Conservation (phyloP, 2,113 vertebrate species). For the Hiodon tergisus region DNA sequence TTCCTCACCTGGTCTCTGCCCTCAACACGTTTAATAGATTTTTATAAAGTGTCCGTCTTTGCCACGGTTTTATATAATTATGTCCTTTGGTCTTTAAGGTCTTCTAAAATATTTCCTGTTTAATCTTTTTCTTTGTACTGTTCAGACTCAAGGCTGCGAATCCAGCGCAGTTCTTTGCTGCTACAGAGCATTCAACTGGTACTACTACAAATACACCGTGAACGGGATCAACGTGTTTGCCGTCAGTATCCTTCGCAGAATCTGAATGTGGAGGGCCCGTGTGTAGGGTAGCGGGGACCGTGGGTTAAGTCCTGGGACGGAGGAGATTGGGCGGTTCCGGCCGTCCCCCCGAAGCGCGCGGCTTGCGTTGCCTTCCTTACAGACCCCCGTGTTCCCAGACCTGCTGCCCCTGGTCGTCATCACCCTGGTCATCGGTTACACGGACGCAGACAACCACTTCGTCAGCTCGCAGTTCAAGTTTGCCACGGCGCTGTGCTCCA, state of each 20-base stretch:
- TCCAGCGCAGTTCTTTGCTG: conserved; percentile 63
- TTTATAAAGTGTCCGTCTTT: no score
- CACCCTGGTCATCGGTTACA: conserved; percentile 69
- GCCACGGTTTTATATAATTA: not conserved
- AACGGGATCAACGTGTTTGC: conserved; percentile 72
- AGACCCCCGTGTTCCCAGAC: conserved; percentile 46
- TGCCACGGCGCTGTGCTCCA: conserved; percentile 65
- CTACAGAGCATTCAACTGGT: conserved; percentile 63
- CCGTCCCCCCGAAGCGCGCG: not conserved
- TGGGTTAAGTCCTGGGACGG: not conserved
- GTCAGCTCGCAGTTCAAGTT: conserved; percentile 66
- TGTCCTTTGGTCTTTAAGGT: not conserved
- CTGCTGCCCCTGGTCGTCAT: conserved; percentile 70
- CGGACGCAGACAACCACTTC: conserved; percentile 60
- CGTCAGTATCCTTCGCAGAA: conserved; percentile 68
- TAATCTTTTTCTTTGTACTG: conserved; percentile 15
- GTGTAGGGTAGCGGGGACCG: not conserved
- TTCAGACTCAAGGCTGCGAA: conserved; percentile 47
- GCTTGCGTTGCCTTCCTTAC: conserved; percentile 54
- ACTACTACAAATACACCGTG: conserved; percentile 74
- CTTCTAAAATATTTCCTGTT: not conserved
- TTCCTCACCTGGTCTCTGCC: not conserved
- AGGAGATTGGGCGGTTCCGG: no score
- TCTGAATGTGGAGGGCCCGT: not conserved
- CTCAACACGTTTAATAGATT: no score